Percentiles rank a stretch among this genome's conserved stretches.
These are phyloP conservation scores for Palaemon carinicauda DNA, from an alignment of 1,140 invertebrate genomes.

Conservation along the genomic window DNA sequence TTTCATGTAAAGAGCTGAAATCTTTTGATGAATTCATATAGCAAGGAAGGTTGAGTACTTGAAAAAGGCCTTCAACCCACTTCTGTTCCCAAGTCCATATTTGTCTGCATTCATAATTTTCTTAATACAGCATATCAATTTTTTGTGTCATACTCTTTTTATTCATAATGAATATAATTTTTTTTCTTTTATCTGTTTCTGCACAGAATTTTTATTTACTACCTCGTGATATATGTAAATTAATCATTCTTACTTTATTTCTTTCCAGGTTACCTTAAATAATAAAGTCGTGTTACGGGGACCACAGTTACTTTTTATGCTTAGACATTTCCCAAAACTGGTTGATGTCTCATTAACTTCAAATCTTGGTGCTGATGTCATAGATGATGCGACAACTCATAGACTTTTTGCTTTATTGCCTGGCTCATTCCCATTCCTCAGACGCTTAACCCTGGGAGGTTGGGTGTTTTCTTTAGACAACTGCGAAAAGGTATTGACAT, in stretches of 20 bases:
- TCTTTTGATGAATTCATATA: too few relatives aligned
- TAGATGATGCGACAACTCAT: conserved; percentile 67
- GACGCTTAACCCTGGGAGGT: conserved; percentile 65
- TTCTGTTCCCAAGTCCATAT: too few relatives aligned
- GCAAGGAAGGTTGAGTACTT: too few relatives aligned
- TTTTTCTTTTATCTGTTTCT: too few relatives aligned
- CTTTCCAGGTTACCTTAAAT: conserved; percentile 62
- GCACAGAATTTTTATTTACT: too few relatives aligned
- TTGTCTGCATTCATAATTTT: too few relatives aligned
- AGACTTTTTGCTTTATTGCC: conserved; percentile 66
- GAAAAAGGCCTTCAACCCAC: too few relatives aligned
- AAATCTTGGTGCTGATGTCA: conserved; percentile 63
- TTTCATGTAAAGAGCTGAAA: too few relatives aligned
- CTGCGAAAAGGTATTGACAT: conserved; percentile 62
- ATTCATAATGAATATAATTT: too few relatives aligned
- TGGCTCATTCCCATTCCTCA: conserved; percentile 64
- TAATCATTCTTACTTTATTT: not conserved
- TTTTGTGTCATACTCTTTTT: too few relatives aligned
- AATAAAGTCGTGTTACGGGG: conserved; percentile 67
- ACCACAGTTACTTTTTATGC: conserved; percentile 67
- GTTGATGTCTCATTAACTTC: conserved; percentile 68
- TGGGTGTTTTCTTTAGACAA: conserved; percentile 67
- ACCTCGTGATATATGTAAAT: too few relatives aligned
- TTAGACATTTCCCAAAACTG: conserved; percentile 67
- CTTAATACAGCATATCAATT: too few relatives aligned